These are phyloP conservation scores for Hoplias malabaricus DNA, from an alignment of 2,113 vertebrate genomes.

Conservation along the genomic window DNA sequence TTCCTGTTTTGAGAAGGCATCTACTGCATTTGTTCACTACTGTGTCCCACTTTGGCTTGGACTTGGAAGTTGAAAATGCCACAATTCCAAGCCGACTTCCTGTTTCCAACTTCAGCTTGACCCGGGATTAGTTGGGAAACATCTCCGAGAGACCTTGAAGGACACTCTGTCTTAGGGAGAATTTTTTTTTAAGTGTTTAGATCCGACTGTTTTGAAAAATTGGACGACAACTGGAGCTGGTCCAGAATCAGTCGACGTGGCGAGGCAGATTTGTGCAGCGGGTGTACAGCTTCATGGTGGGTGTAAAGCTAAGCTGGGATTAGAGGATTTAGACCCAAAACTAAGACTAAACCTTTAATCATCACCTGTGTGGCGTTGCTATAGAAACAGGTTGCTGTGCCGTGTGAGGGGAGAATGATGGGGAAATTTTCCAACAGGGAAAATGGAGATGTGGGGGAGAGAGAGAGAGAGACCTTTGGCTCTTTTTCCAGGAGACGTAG, in stretches of 20 bases:
- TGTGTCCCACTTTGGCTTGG: no score
- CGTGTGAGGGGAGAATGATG: not conserved
- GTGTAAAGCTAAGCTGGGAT: no score
- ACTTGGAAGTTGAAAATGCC: no score
- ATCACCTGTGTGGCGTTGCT: conserved; percentile 10
- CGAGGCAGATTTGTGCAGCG: not conserved
- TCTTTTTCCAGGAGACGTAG: conserved; percentile 36
- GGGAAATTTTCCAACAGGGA: not conserved
- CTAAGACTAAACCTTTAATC: not conserved
- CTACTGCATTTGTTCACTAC: no score
- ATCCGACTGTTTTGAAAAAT: not conserved
- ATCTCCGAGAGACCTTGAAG: no score
- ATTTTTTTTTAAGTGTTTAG: not conserved
- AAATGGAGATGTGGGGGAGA: not conserved
- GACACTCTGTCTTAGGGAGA: no score
- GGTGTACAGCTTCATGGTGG: no score
- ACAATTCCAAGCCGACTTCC: no score
- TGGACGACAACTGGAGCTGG: not conserved
- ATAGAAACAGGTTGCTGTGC: conserved; percentile 2
- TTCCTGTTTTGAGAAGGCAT: no score
- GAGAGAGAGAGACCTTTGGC: not conserved
- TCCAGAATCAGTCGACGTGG: not conserved
- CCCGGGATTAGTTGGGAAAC: no score
- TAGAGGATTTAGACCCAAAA: not conserved
- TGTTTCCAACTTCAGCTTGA: no score